Base-by-base conservation (phyloP, 37 sponge, comb jelly and placozoan species). In the Theonella swinhoei region DNA sequence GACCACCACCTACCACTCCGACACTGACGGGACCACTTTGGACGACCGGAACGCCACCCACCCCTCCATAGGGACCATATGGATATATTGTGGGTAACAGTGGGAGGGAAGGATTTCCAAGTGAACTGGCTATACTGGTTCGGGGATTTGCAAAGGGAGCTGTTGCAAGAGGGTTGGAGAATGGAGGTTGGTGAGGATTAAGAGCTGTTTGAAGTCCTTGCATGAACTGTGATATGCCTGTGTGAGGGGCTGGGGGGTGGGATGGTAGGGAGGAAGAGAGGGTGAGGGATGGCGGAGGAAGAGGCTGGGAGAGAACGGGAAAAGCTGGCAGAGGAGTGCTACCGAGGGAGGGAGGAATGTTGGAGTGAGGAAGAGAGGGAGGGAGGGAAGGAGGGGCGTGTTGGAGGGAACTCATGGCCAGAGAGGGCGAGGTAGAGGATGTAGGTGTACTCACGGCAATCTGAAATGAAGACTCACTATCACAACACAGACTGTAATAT, bases 221-320 rank as follows among this genome's bases (percentile, higher is more conserved):
- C 14, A 47, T 14, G 14, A 29, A 66, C 20, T n/a, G 67, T 30
- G 67, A 8, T 7, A 29, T 30, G 11, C 31, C 31, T 5, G 28
- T 9, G 67, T 30, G 11, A 19, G 67, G n/a, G 67, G 7, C 7
- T 9, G 67, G 5, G 67, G 67, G 67, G 42, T 11, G 35, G 66
- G 32, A 37, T 25, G 42, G 42, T 29, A 79, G 42, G 68, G 79
- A 65, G 64, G 31, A 34, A 23, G 42, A 65, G 64, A 39, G 68
- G 79, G 65, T 14, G 65, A 39, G 79, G 68, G 43, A 63, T 40
- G 79, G 79, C 29, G 24, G 42, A 39, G 42, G 39, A 40, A 41
- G 42, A 26, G 39, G 67, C 7, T n/a, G 31, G 28, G 67, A 29
- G 31, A 29, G 31, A 24, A 29, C 31, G 31, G 67, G 67, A 24